Percentiles rank a stretch among this genome's conserved stretches.
These are phyloP conservation scores for Octopus bimaculoides DNA, from an alignment of 1,140 invertebrate genomes.

Conservation along the genomic window DNA sequence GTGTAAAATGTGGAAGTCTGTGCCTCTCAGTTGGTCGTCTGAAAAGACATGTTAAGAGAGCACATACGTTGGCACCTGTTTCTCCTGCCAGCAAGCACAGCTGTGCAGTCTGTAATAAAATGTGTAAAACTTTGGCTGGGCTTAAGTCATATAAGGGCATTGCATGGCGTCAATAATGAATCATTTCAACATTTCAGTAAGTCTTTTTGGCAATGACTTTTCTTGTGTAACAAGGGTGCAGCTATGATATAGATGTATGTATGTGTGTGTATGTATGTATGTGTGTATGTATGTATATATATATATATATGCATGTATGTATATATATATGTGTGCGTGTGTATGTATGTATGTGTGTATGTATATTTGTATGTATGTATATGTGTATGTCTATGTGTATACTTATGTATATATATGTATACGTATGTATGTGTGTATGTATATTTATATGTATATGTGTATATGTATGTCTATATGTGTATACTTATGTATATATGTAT, in stretches of 20 bases:
- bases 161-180: too few species aligned
- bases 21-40: too few species aligned
- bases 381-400: slow-evolving; percentile 1
- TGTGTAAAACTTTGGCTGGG: too few species aligned
- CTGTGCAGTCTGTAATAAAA: too few species aligned
- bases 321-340: slow-evolving; percentile 18
- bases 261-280: slow-evolving; percentile 17
- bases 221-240: neutral
- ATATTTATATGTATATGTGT: slow-evolving; percentile 3
- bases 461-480: slow-evolving; percentile 1
- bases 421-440: slow-evolving; percentile 18
- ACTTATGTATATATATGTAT: slow-evolving; percentile 16
- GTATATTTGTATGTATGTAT: slow-evolving; percentile 9
- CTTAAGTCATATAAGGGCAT: too few species aligned
- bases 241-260: neutral
- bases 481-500: neutral
- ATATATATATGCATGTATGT: slow-evolving; percentile 20
- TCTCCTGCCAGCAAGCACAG: too few species aligned
- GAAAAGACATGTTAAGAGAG: too few species aligned
- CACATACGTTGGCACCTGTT: too few species aligned
- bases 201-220: too few species aligned
- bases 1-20: too few species aligned
- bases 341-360: slow-evolving; percentile 20
- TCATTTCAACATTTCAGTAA: too few species aligned
- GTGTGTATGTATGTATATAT: slow-evolving; percentile 19